Evolutionary conservation across 2,888 invertebrate species (phyloP), one percentile per base, ranked within the genome.

Genomic region (Pandemis heparana): DNA sequence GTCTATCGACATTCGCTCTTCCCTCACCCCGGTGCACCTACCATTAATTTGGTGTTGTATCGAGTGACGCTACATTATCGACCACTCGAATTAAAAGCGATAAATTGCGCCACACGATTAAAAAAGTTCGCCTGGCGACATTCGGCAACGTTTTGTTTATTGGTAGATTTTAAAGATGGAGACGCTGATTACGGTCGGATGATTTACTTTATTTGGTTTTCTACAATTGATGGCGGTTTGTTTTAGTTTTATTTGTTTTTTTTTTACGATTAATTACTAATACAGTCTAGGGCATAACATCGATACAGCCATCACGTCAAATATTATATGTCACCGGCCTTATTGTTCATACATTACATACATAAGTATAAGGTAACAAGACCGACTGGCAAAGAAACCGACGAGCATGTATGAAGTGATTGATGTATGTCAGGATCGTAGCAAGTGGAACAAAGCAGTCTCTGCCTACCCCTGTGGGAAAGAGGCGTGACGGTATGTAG

Each of bases 1-100:
- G 9, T 41, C 46, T 46, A 48, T 64, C 48, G 64, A 68, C 43
- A 60, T 12, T 16, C 5, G 5, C 41, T 39, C 68, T 9, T 41
- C 73, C 46, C 73, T 73, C 59, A 8, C 14, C 9, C 12, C 32
- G 32, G 63, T 69, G 73, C 73, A 73, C 68, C 68, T 69, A 60
- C 68, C 73, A 73, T 73, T 73, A 64, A 73, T 73, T 73, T 73
- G 64, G 73, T 73, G 73, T 74, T 74, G 74, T 74, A 70, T 70
- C 74, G 74, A 74, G 60, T 74, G 73, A 64, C 68, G 73, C 41
- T 69, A 70, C 69, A 70, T 70, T 74, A 74, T 74, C 74, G 74
- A 72, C 63, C 73, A 64, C 59, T 70, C 65, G 74, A 74, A 74
- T 74, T 74, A 74, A 70, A 74, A 74, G 43, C 74, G 60, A 74